These are phyloP conservation scores for Choloepus didactylus DNA, from an alignment of 2,797 vertebrate genomes.

Conservation along the genomic window DNA sequence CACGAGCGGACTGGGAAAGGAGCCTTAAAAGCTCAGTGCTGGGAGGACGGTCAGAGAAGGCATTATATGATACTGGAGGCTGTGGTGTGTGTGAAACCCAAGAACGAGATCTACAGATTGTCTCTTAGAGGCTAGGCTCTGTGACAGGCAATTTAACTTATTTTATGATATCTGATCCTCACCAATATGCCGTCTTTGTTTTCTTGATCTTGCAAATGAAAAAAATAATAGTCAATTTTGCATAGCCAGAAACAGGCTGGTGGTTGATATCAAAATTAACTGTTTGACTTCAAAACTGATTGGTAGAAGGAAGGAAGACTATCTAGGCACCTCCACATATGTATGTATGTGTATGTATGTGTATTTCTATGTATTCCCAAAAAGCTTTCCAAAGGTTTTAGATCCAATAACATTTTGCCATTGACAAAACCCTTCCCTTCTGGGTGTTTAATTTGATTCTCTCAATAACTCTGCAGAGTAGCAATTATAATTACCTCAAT, in stretches of 20 bases:
- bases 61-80: fast-evolving
- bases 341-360: neutral
- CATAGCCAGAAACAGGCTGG: neutral
- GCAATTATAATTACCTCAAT: constrained; percentile 63
- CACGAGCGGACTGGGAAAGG: neutral
- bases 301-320: neutral
- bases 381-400: neutral
- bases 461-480: constrained; percentile 57
- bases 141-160: too few relatives aligned
- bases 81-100: too few relatives aligned
- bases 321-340: too few relatives aligned
- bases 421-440: constrained; percentile 2
- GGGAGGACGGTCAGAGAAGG: neutral
- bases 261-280: too few relatives aligned
- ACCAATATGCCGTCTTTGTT: neutral
- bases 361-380: neutral
- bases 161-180: neutral
- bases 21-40: too few relatives aligned
- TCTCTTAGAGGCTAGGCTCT: neutral
- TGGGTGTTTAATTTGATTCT: constrained; percentile 5
- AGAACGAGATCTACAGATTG: neutral
- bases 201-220: constrained; percentile 60
- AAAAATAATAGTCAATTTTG: constrained; percentile 52
- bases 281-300: constrained; percentile 34
- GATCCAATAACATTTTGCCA: constrained; percentile 12